Base-by-base conservation (phyloP, 2,888 invertebrate genomes). In the Mythimna loreyi region DNA sequence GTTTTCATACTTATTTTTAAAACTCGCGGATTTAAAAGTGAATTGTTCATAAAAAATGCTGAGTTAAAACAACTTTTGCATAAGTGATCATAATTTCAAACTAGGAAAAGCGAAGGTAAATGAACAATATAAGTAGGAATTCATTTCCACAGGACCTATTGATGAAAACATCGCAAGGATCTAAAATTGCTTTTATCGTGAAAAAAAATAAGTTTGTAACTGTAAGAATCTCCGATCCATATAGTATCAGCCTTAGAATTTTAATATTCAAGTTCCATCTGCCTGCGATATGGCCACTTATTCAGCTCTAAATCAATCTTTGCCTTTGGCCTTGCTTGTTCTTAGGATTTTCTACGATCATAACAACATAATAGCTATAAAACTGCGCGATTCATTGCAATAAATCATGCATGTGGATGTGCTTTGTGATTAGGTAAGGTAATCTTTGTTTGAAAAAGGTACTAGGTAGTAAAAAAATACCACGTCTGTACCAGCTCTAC, bases 291-390 rank as follows among this genome's bases (percentile, higher is more conserved):
- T 67, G 23, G 19, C 19, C 52, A 68, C 52, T 11, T 49, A 52
- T 23, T 52, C 23, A 53, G 61, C 43, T 56, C 7, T 21, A 43
- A 71, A 60, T 47, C 50, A 78, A 55, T 67, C 23, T 8, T 58
- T 72, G 47, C 62, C 45, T 62, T 23, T 70, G 75, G 53, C 77
- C 77, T 78, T 75, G 59, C 65, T 56, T 50, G 64, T 59, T 50
- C 56, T 49, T 55, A 52, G 49, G 55, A 63, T 75, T 79, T 79
- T 55, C 80, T 69, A 80, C 65, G 53, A 74, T 57, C 45, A 21
- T 68, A 61, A 65, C 50, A 65, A 61, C 73, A 23, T 67, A 76
- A 68, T 74, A 65, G 50, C 75, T 68, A 68, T 68, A 61, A 68
- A 79, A 49, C 64, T 57, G 53, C 57, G 16, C 43, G 43, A 62